Evolutionary conservation across 2,113 vertebrate genomes (phyloP), one percentile per base, ranked within the genome.

Genomic region (Anseranas semipalmata): DNA sequence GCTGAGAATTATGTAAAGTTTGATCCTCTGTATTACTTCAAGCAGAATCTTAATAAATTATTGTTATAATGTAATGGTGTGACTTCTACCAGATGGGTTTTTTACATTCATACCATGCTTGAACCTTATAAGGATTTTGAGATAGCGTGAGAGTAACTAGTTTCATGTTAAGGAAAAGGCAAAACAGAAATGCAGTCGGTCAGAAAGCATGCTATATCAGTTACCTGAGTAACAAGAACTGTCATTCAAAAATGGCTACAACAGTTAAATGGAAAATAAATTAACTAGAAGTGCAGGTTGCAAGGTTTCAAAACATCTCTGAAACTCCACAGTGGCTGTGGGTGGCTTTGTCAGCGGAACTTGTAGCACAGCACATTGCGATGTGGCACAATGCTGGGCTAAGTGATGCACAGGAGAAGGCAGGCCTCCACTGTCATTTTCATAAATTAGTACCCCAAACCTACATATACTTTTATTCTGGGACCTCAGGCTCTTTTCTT

Each of bases 321-420:
- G 77, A 19, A 41, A 1, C 11, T 13, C 30, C 72, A 20, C 14
- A 1, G 1, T 18, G 32, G 7, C n/a, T 18, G 15, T 3, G 46
- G 37, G 15, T 20, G 32, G 10, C 35, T 75, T 55, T 88, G 53
- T 59, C 62, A 9, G 17, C 53, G 45, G 43, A n/a, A 21, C 15
- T 60, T 24, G 16, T 3, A 52, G 67, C 30, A 3, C 62, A 39
- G 19, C 7, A 6, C 27, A 4, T 27, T 12, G 62, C 12, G 19
- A 37, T 71, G 78, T 72, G 66, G 12, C 41, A 15, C 18, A 10
- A 63, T 22, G 81, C 68, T 39, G 17, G 63, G 22, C 14, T 9
- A 39, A 45, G 37, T 63, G 32, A 1, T 17, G 53, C 35, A 1
- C 62, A 60, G 62, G 3, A 58, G 46, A n/a, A 68, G 21, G 10